phyloP scores from a whole-genome alignment of 2,888 invertebrate genomes.

The Meloe dianella region DNA sequence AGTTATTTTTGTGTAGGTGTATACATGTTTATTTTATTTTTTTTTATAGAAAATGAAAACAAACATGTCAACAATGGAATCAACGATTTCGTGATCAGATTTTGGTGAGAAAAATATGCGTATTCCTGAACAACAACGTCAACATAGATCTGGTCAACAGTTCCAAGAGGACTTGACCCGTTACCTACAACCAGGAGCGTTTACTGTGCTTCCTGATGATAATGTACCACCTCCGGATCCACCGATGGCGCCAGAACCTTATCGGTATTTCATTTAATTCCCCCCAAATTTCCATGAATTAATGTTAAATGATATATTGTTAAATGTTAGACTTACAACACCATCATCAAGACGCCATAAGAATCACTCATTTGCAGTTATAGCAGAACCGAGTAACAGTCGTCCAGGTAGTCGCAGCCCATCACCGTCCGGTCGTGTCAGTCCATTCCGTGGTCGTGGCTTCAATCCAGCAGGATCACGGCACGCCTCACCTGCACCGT shows the following conservation, averaged over 20 bases:
- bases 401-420: constrained; percentile 51
- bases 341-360: constrained; percentile 50
- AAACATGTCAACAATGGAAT: not conserved
- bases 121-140: constrained; percentile 47
- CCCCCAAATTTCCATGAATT: not conserved
- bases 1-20: not conserved
- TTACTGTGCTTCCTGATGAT: constrained; percentile 56
- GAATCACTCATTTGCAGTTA: constrained; percentile 57
- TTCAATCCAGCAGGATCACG: constrained; percentile 58
- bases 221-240: constrained; percentile 51
- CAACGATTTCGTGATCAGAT: constrained; percentile 20
- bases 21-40: no score
- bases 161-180: constrained; percentile 53
- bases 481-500: constrained; percentile 54
- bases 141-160: constrained; percentile 48
- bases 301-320: not conserved
- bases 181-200: constrained; percentile 56
- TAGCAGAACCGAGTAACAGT: constrained; percentile 53
- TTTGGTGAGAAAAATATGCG: constrained; percentile 45
- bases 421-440: constrained; percentile 55
- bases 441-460: constrained; percentile 58
- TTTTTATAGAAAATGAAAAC: not conserved
- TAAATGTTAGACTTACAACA: constrained; percentile 39
- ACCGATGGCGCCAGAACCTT: constrained; percentile 53
- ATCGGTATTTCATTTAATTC: constrained; percentile 50